Conservation (phyloP, 2,113 vertebrate genomes). For the Salvator merianae region DNA sequence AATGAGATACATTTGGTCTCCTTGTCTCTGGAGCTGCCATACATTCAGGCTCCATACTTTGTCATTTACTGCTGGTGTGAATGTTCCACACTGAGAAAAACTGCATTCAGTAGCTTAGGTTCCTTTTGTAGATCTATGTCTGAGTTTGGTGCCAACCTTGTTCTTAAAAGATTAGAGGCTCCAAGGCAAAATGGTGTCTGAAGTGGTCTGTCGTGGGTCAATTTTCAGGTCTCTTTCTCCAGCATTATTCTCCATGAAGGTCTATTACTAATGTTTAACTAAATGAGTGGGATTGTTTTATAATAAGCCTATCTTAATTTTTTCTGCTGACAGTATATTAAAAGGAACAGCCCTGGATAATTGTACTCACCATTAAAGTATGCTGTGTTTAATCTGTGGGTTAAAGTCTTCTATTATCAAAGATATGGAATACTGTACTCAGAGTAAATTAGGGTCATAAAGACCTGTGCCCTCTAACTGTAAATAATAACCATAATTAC, state of each 20-base stretch:
- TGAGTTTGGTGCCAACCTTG: too few relatives aligned
- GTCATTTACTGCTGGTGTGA: background rate
- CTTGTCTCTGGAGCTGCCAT: background rate
- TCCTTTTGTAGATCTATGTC: background rate
- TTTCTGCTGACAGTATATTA: slow-evolving; percentile 61
- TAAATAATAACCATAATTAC: slow-evolving; percentile 39
- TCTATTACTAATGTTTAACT: slow-evolving; percentile 69
- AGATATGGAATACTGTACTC: slow-evolving; percentile 60
- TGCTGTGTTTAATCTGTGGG: slow-evolving; percentile 65
- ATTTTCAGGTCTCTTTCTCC: background rate
- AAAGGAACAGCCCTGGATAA: slow-evolving; percentile 57
- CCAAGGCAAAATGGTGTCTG: background rate
- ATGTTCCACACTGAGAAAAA: background rate
- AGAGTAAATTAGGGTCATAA: slow-evolving; percentile 58
- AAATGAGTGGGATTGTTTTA: slow-evolving; percentile 62
- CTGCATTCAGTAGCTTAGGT: background rate
- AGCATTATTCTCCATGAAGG: slow-evolving; percentile 1
- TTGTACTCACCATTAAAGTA: slow-evolving; percentile 57
- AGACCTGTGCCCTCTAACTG: slow-evolving; percentile 60
- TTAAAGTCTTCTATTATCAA: slow-evolving; percentile 72
- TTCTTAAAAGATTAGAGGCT: background rate
- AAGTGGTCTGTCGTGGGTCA: background rate
- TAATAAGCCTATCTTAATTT: slow-evolving; percentile 55
- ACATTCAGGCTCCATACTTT: too few relatives aligned
- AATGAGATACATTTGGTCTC: background rate